phyloP scores from a whole-genome alignment of 2,888 invertebrate species.

The Spodoptera littoralis region DNA sequence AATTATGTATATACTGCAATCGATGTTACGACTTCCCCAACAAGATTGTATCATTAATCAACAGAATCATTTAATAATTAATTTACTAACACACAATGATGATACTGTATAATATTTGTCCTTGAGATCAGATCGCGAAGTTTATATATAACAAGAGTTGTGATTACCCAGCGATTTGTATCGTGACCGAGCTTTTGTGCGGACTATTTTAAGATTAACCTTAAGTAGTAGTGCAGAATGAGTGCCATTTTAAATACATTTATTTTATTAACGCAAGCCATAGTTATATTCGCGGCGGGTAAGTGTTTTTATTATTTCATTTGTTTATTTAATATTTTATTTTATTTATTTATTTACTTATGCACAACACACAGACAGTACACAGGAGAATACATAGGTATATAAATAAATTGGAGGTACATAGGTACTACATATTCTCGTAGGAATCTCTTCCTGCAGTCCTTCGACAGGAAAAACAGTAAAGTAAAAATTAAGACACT shows the following conservation, averaged over 20 bases:
- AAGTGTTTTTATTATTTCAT: slow-evolving; percentile 50
- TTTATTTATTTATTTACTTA: slow-evolving; percentile 1
- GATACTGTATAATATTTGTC: slow-evolving; percentile 39
- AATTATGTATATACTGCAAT: too few relatives aligned
- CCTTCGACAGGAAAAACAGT: too few relatives aligned
- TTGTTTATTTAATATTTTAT: slow-evolving; percentile 8
- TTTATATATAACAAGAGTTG: slow-evolving; percentile 63
- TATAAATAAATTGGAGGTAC: too few relatives aligned
- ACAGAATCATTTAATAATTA: not conserved
- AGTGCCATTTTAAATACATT: slow-evolving; percentile 55
- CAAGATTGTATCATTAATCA: not conserved
- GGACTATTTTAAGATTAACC: slow-evolving; percentile 41
- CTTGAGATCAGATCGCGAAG: slow-evolving; percentile 57
- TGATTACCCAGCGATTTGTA: slow-evolving; percentile 45
- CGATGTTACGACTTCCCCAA: too few relatives aligned
- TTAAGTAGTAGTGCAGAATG: slow-evolving; percentile 55
- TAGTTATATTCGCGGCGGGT: slow-evolving; percentile 62
- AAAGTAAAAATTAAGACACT: too few relatives aligned
- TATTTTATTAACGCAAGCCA: slow-evolving; percentile 58
- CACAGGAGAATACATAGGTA: too few relatives aligned
- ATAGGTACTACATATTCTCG: too few relatives aligned
- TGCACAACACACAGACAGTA: too few relatives aligned
- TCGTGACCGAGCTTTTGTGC: slow-evolving; percentile 61
- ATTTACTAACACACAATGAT: slow-evolving; percentile 12
- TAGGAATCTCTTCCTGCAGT: too few relatives aligned